Percentiles rank a stretch among this genome's conserved stretches.
These are phyloP conservation scores for Acanthopagrus latus DNA, from an alignment of 2,797 vertebrate species.

Conservation along the genomic window DNA sequence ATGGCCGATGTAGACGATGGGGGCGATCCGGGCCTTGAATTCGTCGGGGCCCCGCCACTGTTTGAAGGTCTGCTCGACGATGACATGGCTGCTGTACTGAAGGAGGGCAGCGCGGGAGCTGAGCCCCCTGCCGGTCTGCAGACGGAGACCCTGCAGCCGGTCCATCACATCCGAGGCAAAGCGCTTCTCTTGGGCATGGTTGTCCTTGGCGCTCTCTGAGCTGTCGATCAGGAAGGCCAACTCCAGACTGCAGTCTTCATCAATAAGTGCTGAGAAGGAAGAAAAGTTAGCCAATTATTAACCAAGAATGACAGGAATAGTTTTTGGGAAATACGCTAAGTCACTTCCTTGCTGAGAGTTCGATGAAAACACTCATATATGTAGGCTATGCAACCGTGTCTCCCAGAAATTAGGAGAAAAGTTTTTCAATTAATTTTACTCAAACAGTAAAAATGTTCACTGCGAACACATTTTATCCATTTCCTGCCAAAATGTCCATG, in stretches of 20 bases:
- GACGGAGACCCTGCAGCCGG: slow-evolving; percentile 83
- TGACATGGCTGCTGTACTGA: slow-evolving; percentile 94
- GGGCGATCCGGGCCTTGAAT: slow-evolving; percentile 86
- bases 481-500: neutral
- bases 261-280: slow-evolving; percentile 60
- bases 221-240: slow-evolving; percentile 93
- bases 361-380: neutral
- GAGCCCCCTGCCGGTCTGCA: slow-evolving; percentile 85
- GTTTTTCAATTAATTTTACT: too few relatives aligned
- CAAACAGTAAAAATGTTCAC: neutral
- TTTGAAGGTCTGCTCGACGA: slow-evolving; percentile 89
- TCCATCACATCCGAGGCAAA: slow-evolving; percentile 87
- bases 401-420: neutral
- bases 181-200: slow-evolving; percentile 90
- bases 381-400: neutral
- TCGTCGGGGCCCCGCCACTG: slow-evolving; percentile 87
- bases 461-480: neutral
- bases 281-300: neutral
- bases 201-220: slow-evolving; percentile 92
- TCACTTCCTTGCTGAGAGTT: neutral
- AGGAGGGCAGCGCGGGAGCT: slow-evolving; percentile 89
- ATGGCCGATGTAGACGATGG: slow-evolving; percentile 90
- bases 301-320: neutral
- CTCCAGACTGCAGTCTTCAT: slow-evolving; percentile 90
- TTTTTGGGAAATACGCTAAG: neutral